These are phyloP conservation scores for Campylomormyrus tamandua DNA, from an alignment of 2,113 vertebrate species.

Conservation along the genomic window DNA sequence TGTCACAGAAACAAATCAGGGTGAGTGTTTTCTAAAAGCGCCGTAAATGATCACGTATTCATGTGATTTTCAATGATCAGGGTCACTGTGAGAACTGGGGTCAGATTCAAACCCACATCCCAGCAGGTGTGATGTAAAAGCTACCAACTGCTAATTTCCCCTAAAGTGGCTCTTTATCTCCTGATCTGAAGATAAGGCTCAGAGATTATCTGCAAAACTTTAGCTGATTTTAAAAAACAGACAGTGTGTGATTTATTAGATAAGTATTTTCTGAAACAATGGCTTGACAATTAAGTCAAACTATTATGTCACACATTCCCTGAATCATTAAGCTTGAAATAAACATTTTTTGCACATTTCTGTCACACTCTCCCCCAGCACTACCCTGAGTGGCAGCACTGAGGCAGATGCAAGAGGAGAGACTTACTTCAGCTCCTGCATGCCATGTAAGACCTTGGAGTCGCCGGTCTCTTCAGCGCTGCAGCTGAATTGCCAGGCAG, in stretches of 20 bases:
- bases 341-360: slow-evolving; percentile 1
- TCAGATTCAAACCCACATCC: background rate
- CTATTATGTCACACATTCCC: background rate
- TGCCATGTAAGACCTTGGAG: background rate
- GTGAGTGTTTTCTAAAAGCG: background rate
- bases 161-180: background rate
- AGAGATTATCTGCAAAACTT: background rate
- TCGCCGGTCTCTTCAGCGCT: background rate
- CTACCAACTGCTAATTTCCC: background rate
- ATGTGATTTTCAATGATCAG: background rate
- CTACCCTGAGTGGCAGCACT: background rate
- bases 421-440: background rate
- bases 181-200: background rate
- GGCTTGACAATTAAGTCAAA: background rate
- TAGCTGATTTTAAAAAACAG: background rate
- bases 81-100: background rate
- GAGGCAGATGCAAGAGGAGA: background rate
- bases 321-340: background rate
- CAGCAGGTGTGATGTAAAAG: background rate
- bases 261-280: background rate
- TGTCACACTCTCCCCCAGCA: background rate
- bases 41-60: background rate
- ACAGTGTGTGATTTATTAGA: background rate
- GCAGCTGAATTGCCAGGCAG: background rate
- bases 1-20: background rate